Base-by-base conservation (phyloP, 2,113 vertebrate species). In the Cololabis saira region DNA sequence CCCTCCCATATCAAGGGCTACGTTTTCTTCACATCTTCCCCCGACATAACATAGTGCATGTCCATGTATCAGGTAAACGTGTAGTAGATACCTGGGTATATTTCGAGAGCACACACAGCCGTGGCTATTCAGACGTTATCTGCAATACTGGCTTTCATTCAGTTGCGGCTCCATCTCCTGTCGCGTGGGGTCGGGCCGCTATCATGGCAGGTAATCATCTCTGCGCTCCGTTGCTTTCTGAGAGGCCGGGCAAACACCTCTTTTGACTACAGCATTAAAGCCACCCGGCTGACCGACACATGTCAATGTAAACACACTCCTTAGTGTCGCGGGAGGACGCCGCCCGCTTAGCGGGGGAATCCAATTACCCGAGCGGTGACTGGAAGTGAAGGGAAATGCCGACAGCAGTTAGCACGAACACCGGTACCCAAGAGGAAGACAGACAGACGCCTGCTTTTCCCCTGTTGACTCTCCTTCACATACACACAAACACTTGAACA, bases 291-390 rank as follows among this genome's bases (percentile, higher is more conserved):
- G 87, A 74, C 82, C 79, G 67, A 61, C 70, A 33, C 42, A 67
- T 6, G 22, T 57, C 40, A 30, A 51, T 78, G 78, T 83, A 82
- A 85, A 88, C 80, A 83, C 59, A 8, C 44, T 65, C 43, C 4
- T 11, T 60, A 5, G 61, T 54, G 76, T 78, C 67, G 33, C 73
- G 3, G 67, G 50, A 74, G 84, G 71, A 78, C 15, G 56, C 59
- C 40, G 1, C 55, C 40, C 50, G 41, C 73, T 56, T 63, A 12
- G 58, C 33, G 12, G 21, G 76, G 50, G 40, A 47, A 80, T 82
- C 84, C 74, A 85, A 87, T 90, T 90, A 88, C 76, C 84, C 43
- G 66, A 51, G 70, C 65, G 12, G 11, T 47, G 43, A 80, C 66
- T 79, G 67, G 61, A 77, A 74, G 76, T 41, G 67, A 78, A 56